Base-by-base conservation (phyloP, 2,888 invertebrate genomes). In the Diplazon laetatorius region DNA sequence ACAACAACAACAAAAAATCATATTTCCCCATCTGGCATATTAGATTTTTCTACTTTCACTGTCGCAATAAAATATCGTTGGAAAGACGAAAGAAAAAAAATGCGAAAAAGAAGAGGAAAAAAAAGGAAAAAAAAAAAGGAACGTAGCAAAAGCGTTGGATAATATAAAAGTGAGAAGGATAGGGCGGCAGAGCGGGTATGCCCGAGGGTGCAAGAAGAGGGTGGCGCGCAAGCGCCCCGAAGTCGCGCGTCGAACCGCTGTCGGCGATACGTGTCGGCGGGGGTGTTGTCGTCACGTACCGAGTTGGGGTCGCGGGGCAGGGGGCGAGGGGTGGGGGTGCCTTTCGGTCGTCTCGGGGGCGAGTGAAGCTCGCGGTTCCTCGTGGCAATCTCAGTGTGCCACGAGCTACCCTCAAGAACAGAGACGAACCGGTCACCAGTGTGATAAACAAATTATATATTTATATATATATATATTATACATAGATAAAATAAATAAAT, bases 161-260 rank as follows among this genome's bases (percentile, higher is more conserved):
- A 35, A 57, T 57, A 57, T 57, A 57, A 18, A 35, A 14, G 16
- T 18, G 16, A 14, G 57, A 16, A 16, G 35, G 57, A 57, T 18
- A 57, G 37, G 35, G 30, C 9, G 55, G 25, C 0, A 52, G 48
- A 16, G n/a, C n/a, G 48, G 25, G 16, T 37, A 35, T 14, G 14
- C 37, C 37, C 18, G 16, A 16, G 57, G 57, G 52, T 18, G 10
- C 39, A 52, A 66, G 52, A 66, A 66, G 52, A 12, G 25, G 60
- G 55, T 52, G 48, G 25, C 48, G 80, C 81, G 81, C 81, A 80
- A 80, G 81, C 81, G 77, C 69, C 71, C 69, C 48, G 65, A 62
- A n/a, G 18, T 52, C 1, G 5, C 46, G 44, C 52, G 10, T 25
- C 22, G 39, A 16, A 57, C 20, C 22, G 68, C 55, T 66, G 35